phyloP scores from a whole-genome alignment of 2,797 vertebrate genomes.

The Syncerus caffer region DNA sequence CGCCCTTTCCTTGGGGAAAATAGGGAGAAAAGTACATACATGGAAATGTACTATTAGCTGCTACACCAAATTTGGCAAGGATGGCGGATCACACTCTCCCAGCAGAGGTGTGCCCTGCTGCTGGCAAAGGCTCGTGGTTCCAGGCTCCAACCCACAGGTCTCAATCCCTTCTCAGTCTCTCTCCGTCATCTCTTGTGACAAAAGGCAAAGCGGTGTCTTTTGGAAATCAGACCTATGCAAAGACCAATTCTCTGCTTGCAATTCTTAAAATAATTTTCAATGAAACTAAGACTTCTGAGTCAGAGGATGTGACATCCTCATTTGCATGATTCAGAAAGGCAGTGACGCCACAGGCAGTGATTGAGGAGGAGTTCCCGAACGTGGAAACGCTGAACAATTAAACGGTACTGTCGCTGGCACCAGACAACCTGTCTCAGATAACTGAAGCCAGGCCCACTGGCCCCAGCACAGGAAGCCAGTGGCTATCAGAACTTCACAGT shows the following conservation, averaged over 20 bases:
- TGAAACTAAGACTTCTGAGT: constrained; percentile 60
- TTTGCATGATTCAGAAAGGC: constrained; percentile 71
- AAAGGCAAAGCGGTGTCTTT: constrained; percentile 27
- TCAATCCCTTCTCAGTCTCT: background rate
- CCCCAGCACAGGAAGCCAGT: constrained; percentile 47
- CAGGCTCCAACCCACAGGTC: background rate
- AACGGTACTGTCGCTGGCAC: constrained; percentile 53
- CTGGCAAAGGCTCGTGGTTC: rapidly evolving
- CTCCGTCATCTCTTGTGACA: background rate
- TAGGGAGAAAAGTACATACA: constrained; percentile 39
- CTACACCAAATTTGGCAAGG: constrained; percentile 3
- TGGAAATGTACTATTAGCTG: constrained; percentile 49
- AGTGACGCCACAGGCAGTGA: constrained; percentile 66
- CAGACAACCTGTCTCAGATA: constrained; percentile 45
- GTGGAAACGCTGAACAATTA: constrained; percentile 71
- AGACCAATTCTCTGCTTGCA: background rate
- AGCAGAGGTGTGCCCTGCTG: background rate
- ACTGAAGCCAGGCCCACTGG: constrained; percentile 9
- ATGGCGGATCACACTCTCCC: background rate
- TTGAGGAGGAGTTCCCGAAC: constrained; percentile 68
- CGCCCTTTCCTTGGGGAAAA: constrained; percentile 67
- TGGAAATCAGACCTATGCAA: constrained; percentile 30
- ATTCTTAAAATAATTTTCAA: constrained; percentile 72
- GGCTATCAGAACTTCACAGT: constrained; percentile 68
- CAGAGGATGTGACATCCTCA: constrained; percentile 73